A percentile compares a stretch with the other conserved stretches of the same genome.
Evolutionary conservation across 30 jellyfish, hydroid and myxozoan species (phyloP).

Genomic region (Turritopsis dohrnii): DNA sequence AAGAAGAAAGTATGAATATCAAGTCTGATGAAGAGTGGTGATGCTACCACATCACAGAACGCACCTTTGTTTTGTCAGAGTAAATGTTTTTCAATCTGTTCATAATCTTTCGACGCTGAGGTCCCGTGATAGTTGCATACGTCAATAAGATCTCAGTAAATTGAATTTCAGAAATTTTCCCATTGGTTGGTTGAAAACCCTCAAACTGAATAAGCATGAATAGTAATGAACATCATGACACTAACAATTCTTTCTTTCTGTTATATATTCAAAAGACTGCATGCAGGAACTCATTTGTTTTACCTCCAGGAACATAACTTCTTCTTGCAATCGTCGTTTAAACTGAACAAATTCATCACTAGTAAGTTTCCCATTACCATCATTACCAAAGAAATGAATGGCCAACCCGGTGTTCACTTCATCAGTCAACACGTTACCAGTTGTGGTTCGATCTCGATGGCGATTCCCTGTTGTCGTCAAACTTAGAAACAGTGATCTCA

Average conservation of each 20-base stretch:
- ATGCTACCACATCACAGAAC: too few species aligned
- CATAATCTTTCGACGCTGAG: conserved; percentile 49
- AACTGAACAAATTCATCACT: conserved; percentile 65
- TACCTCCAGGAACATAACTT: conserved; percentile 88
- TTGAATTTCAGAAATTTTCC: conserved; percentile 60
- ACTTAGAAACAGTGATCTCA: conserved; percentile 56
- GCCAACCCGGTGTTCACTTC: conserved; percentile 60
- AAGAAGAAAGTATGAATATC: too few species aligned
- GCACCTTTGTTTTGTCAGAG: too few species aligned
- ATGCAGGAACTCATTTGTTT: too few species aligned
- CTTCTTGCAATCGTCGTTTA: conserved; percentile 63
- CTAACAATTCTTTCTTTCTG: too few species aligned
- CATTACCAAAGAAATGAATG: conserved; percentile 68
- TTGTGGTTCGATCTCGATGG: conserved; percentile 79
- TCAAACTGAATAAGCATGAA: too few species aligned
- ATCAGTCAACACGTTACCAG: conserved; percentile 71
- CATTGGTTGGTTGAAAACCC: conserved; percentile 65
- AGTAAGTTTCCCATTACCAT: conserved; percentile 68
- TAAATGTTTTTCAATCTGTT: conserved; percentile 49
- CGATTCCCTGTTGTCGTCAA: conserved; percentile 88
- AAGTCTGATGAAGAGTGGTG: too few species aligned
- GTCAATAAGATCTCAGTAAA: conserved; percentile 82
- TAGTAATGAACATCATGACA: too few species aligned
- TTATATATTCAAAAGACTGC: too few species aligned
- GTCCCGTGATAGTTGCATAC: conserved; percentile 58